Percentiles rank a stretch among this genome's conserved stretches.
Conservation (phyloP, 2,797 vertebrate species). For the Threskiornis aethiopicus region DNA sequence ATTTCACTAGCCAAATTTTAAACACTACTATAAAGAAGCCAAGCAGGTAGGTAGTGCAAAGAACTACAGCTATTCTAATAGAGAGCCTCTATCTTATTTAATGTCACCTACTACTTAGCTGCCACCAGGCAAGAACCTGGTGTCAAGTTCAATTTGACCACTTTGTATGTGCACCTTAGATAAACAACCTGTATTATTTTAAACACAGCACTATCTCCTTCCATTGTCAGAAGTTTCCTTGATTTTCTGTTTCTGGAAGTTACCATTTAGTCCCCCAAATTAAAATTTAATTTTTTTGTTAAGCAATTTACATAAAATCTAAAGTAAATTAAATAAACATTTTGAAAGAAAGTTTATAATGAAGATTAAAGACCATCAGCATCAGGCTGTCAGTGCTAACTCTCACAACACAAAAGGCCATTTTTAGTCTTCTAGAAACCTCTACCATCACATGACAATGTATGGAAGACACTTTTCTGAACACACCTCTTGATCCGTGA, state of each 20-base stretch:
- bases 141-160: neutral
- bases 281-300: neutral
- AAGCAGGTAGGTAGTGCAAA: neutral
- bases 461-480: neutral
- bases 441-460: neutral
- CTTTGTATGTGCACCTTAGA: neutral
- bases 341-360: neutral
- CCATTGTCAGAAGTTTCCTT: neutral
- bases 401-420: neutral
- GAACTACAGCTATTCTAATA: neutral
- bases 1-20: neutral
- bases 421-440: neutral
- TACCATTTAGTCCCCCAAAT: neutral
- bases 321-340: neutral
- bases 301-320: neutral
- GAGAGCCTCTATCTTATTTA: neutral
- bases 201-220: neutral
- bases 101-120: neutral
- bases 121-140: neutral
- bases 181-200: neutral
- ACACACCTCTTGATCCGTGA: constrained; percentile 95
- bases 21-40: neutral
- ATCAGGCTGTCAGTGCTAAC: neutral
- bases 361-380: neutral
- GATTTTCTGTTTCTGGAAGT: neutral